Evolutionary conservation across 35 echinoderm and acorn worm genomes (phyloP).

Genomic region (Lytechinus pictus): DNA sequence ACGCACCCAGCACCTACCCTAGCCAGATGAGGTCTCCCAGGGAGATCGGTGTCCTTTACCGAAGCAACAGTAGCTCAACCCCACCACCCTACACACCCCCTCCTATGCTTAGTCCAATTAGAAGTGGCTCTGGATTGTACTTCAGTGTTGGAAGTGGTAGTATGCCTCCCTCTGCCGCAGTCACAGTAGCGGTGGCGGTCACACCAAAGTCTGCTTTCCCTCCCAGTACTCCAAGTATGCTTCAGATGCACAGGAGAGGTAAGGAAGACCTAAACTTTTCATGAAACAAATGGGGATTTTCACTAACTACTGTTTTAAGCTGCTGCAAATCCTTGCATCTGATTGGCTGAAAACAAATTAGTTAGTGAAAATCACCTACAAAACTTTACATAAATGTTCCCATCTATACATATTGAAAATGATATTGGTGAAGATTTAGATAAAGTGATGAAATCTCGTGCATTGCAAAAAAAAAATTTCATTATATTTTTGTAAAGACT

Average conservation of each 20-base stretch:
- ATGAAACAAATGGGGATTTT: too few relatives aligned
- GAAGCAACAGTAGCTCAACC: slow-evolving; percentile 68
- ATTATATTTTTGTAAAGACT: too few relatives aligned
- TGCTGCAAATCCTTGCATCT: too few relatives aligned
- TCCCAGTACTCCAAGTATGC: slow-evolving; percentile 88
- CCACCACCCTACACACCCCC: slow-evolving; percentile 98
- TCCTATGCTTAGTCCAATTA: slow-evolving; percentile 96
- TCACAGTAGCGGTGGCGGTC: slow-evolving; percentile 50
- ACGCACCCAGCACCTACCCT: slow-evolving; percentile 79
- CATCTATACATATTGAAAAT: too few relatives aligned
- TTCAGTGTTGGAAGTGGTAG: slow-evolving; percentile 77
- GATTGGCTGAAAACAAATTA: too few relatives aligned
- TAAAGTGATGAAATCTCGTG: too few relatives aligned
- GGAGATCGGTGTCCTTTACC: slow-evolving; percentile 74
- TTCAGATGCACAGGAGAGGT: slow-evolving; percentile 91
- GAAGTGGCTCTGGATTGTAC: slow-evolving; percentile 95
- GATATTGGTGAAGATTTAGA: too few relatives aligned
- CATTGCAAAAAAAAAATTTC: too few relatives aligned
- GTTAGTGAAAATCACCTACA: too few relatives aligned
- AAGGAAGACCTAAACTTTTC: neutral
- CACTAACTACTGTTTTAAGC: too few relatives aligned
- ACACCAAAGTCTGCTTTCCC: slow-evolving; percentile 58
- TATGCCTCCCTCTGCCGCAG: slow-evolving; percentile 49
- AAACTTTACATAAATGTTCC: too few relatives aligned
- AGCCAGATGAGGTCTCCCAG: slow-evolving; percentile 98